Evolutionary conservation across 2,888 invertebrate species (phyloP).

Genomic region (Cryptus viduatorius): DNA sequence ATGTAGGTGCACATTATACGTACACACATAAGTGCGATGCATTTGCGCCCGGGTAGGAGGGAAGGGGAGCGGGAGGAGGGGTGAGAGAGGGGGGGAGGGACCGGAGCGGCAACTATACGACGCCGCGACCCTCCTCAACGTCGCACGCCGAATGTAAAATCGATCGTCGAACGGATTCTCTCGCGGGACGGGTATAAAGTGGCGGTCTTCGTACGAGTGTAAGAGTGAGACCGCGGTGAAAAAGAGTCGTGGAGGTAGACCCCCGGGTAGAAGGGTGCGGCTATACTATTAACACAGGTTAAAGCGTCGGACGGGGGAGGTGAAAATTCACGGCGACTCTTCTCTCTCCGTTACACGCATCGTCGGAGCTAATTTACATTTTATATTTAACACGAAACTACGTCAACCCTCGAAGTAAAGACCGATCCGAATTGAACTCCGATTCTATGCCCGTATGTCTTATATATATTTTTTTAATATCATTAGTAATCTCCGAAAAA

Average conservation of each 20-base stretch:
- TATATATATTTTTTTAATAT: too few species aligned
- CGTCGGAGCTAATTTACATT: too few species aligned
- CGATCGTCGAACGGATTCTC: constrained; percentile 72
- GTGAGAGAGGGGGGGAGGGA: constrained; percentile 7
- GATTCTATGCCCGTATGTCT: too few species aligned
- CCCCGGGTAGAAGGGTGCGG: constrained; percentile 26
- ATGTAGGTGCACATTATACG: background rate
- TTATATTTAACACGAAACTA: too few species aligned
- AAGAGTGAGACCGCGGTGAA: constrained; percentile 14
- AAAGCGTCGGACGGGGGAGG: background rate
- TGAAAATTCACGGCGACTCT: background rate
- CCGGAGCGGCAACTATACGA: constrained; percentile 55
- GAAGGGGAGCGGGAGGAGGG: background rate
- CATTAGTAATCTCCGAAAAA: too few species aligned
- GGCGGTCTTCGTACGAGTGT: constrained; percentile 35
- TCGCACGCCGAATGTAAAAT: constrained; percentile 73
- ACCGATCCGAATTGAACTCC: too few species aligned
- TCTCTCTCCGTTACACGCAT: background rate
- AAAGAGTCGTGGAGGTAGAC: background rate
- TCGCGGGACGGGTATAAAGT: constrained; percentile 67
- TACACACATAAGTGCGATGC: constrained; percentile 2
- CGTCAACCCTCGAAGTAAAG: too few species aligned
- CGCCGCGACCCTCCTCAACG: constrained; percentile 80
- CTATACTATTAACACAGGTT: constrained; percentile 18
- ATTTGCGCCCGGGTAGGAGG: constrained; percentile 50